A percentile compares a stretch with the other conserved stretches of the same genome.
phyloP scores from a whole-genome alignment of 2,888 invertebrate genomes.

The Oithona nana region DNA sequence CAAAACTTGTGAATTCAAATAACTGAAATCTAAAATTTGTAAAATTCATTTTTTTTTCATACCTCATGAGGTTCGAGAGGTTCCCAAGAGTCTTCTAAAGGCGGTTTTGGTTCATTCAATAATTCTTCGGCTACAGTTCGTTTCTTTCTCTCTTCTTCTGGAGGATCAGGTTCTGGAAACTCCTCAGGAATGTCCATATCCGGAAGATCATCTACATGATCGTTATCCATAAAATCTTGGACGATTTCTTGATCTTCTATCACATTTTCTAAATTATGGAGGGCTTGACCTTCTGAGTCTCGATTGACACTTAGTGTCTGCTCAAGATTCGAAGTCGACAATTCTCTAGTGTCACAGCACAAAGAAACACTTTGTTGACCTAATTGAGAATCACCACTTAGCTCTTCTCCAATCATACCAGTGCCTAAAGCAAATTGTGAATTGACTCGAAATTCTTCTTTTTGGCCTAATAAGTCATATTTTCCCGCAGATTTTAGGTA shows the following conservation, averaged over 20 bases:
- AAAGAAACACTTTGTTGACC: not conserved
- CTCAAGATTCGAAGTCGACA: not conserved
- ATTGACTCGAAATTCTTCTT: constrained; percentile 30
- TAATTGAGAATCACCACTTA: not conserved
- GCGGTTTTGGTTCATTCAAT: constrained; percentile 7
- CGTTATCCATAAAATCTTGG: no score
- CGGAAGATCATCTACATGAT: not conserved
- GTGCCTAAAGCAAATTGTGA: constrained; percentile 18
- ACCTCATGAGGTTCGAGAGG: constrained; percentile 20
- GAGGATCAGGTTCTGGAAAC: not conserved
- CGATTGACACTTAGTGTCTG: not conserved
- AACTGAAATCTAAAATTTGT: no score
- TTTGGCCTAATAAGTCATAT: constrained; percentile 26
- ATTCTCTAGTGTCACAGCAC: not conserved
- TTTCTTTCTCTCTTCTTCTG: not conserved
- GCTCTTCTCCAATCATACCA: constrained; percentile 18
- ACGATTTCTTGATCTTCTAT: not conserved
- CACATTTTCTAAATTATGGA: not conserved
- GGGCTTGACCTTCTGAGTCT: not conserved
- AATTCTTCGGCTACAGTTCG: constrained; percentile 4
- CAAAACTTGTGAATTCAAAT: no score
- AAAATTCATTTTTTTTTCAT: no score
- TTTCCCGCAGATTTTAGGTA: constrained; percentile 23
- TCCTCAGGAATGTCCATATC: not conserved
- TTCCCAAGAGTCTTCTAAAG: constrained; percentile 19